These are phyloP conservation scores for Ploceus nigricollis DNA, from an alignment of 2,113 vertebrate species.

Conservation along the genomic window DNA sequence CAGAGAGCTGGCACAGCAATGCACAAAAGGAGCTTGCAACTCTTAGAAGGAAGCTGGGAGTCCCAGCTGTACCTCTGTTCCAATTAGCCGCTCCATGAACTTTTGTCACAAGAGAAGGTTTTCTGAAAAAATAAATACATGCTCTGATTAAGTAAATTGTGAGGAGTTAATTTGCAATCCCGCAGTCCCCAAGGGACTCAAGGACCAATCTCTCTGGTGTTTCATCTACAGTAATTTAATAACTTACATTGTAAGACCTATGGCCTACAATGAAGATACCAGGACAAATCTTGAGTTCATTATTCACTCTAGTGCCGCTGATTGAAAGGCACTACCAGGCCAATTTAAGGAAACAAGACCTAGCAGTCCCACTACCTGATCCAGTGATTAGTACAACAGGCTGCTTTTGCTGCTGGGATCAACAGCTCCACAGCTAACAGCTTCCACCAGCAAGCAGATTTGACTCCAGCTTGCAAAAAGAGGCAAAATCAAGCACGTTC, in stretches of 20 bases:
- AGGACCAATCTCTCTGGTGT: neutral
- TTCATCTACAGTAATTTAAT: neutral
- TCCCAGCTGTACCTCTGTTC: neutral
- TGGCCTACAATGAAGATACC: neutral
- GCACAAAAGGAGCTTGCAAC: neutral
- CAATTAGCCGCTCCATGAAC: neutral
- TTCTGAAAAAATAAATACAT: slow-evolving; percentile 11
- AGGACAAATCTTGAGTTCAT: neutral
- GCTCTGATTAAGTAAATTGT: neutral
- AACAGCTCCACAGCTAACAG: neutral
- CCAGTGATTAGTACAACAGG: neutral
- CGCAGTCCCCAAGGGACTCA: neutral
- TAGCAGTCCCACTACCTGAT: neutral
- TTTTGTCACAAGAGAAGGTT: neutral
- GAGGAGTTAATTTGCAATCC: slow-evolving; percentile 8
- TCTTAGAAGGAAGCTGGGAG: neutral
- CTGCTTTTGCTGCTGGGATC: neutral
- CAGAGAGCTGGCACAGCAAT: neutral
- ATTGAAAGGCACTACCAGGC: neutral
- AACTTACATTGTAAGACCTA: neutral
- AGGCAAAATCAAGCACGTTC: neutral
- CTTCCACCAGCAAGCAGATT: neutral
- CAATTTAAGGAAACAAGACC: slow-evolving; percentile 21
- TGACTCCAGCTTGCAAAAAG: neutral
- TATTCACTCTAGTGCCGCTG: neutral